Conservation (phyloP, 2,888 invertebrate species). For the Agonopterix arenella region DNA sequence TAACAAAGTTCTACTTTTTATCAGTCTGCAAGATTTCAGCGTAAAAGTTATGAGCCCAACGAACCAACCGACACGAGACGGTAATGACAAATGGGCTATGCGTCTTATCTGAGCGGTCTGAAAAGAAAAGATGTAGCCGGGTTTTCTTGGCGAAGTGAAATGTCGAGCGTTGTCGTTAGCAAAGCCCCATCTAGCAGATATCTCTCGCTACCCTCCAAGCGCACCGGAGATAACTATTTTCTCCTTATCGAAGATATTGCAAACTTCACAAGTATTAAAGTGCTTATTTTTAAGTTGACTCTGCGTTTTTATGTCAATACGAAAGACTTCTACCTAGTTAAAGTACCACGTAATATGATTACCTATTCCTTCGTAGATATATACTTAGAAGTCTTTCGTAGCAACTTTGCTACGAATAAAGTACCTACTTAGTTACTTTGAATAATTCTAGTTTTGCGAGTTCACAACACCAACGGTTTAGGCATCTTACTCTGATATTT, state of each 20-base stretch:
- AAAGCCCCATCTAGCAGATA: slow-evolving; percentile 43
- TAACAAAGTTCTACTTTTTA: too few species aligned
- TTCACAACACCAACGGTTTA: too few species aligned
- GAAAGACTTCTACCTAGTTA: too few species aligned
- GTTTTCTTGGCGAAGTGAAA: slow-evolving; percentile 45
- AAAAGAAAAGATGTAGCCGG: slow-evolving; percentile 45
- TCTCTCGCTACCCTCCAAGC: slow-evolving; percentile 28
- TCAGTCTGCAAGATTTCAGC: slow-evolving; percentile 1
- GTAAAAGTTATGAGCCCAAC: slow-evolving; percentile 29
- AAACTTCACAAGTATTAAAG: slow-evolving; percentile 25
- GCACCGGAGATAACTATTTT: slow-evolving; percentile 41
- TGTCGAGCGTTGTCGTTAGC: slow-evolving; percentile 49
- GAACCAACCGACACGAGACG: slow-evolving; percentile 35
- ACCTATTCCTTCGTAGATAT: too few species aligned
- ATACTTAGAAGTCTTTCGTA: too few species aligned
- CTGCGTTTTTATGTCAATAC: not conserved
- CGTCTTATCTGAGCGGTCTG: slow-evolving; percentile 46
- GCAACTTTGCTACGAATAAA: too few species aligned
- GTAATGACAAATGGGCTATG: slow-evolving; percentile 57
- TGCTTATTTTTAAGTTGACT: slow-evolving; percentile 11
- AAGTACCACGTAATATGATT: too few species aligned
- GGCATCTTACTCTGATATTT: too few species aligned
- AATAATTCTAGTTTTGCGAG: too few species aligned
- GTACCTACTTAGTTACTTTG: too few species aligned
- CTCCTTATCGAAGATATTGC: slow-evolving; percentile 31